These are phyloP conservation scores for Adelognathus sp. DNA, from an alignment of 2,888 invertebrate genomes.

Conservation along the genomic window DNA sequence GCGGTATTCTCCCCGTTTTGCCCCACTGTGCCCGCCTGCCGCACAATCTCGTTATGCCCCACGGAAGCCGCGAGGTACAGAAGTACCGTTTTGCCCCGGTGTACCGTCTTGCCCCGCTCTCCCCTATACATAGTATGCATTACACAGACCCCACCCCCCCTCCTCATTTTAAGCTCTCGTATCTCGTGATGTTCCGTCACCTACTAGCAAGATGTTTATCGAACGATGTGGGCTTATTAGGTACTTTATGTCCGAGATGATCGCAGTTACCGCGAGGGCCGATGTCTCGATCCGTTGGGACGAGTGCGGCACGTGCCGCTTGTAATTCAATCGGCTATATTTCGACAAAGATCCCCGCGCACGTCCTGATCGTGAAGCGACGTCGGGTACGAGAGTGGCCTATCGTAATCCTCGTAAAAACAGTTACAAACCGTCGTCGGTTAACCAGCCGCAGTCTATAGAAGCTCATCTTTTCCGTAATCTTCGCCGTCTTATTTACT, in stretches of 20 bases:
- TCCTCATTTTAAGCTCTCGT: slow-evolving; percentile 36
- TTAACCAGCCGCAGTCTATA: slow-evolving; percentile 34
- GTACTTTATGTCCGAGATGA: slow-evolving; percentile 26
- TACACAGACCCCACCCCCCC: neutral
- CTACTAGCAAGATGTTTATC: slow-evolving; percentile 46
- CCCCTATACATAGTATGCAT: neutral
- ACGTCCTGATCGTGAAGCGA: slow-evolving; percentile 42
- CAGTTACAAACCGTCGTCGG: slow-evolving; percentile 66
- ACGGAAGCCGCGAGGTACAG: too few relatives aligned
- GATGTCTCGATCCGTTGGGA: slow-evolving; percentile 8
- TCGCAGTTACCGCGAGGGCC: slow-evolving; percentile 10
- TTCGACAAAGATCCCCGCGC: slow-evolving; percentile 70
- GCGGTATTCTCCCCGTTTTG: too few relatives aligned
- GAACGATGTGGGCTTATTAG: slow-evolving; percentile 49
- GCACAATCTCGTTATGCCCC: too few relatives aligned
- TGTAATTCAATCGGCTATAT: slow-evolving; percentile 80
- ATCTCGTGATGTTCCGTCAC: slow-evolving; percentile 53
- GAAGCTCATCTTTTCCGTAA: slow-evolving; percentile 62
- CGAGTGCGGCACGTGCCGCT: slow-evolving; percentile 76
- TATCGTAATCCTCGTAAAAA: slow-evolving; percentile 63
- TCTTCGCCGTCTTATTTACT: slow-evolving; percentile 69
- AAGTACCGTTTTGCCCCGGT: too few relatives aligned
- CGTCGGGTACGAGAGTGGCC: slow-evolving; percentile 38
- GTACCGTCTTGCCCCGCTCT: too few relatives aligned
- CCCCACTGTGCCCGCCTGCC: too few relatives aligned